These are phyloP conservation scores for Halcyon badia DNA, from an alignment of 2,797 vertebrate species.

Conservation along the genomic window DNA sequence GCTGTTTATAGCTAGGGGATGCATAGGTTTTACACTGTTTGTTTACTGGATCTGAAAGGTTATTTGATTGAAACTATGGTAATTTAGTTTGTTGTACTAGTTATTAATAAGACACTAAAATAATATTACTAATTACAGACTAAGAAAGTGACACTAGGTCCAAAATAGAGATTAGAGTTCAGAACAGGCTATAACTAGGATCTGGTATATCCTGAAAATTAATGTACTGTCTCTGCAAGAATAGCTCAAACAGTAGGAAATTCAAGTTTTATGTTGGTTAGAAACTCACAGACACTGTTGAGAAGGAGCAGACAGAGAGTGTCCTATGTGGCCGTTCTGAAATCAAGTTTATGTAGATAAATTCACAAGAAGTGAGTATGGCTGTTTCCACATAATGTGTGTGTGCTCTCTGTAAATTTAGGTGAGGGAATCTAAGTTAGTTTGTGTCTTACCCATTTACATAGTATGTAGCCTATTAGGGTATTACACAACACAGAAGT, in stretches of 20 bases:
- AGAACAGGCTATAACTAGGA: background rate
- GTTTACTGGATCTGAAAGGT: background rate
- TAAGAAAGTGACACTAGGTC: background rate
- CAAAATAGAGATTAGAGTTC: background rate
- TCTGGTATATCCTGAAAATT: background rate
- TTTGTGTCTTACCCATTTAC: background rate
- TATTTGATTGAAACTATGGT: background rate
- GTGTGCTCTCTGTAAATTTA: background rate
- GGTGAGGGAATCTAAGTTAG: background rate
- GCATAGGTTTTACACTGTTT: background rate
- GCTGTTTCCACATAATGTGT: background rate
- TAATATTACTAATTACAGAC: conserved; percentile 25
- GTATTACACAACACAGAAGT: background rate
- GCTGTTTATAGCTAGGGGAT: conserved; percentile 35
- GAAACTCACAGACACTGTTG: background rate
- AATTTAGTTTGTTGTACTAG: background rate
- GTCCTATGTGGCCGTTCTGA: background rate
- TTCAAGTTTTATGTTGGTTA: background rate
- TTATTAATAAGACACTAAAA: background rate
- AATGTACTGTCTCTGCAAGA: background rate
- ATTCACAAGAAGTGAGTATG: background rate
- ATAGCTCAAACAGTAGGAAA: background rate
- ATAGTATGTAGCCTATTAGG: background rate
- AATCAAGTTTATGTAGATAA: background rate
- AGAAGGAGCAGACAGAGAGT: rapidly evolving